A percentile compares a stretch with the other conserved stretches of the same genome.
Evolutionary conservation across 2,113 vertebrate genomes (phyloP).

Genomic region (Barbus barbus): DNA sequence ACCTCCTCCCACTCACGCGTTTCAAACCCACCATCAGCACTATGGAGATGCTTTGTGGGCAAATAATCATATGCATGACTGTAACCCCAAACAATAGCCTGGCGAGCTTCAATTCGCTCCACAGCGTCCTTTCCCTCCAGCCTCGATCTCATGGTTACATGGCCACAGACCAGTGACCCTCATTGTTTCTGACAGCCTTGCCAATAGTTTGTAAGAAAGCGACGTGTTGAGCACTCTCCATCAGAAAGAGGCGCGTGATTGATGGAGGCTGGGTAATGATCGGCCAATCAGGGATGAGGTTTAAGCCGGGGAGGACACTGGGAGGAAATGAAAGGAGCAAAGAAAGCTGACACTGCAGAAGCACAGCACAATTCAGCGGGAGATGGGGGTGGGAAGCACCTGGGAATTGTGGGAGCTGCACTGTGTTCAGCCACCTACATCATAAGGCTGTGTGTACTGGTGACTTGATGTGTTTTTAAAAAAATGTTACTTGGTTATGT

Average conservation of each 20-base stretch:
- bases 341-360: constrained; percentile 55
- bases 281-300: constrained; percentile 40
- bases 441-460: neutral
- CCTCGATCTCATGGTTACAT: constrained; percentile 26
- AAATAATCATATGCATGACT: constrained; percentile 26
- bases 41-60: constrained; percentile 38
- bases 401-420: constrained; percentile 28
- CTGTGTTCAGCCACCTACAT: constrained; percentile 32
- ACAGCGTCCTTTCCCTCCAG: constrained; percentile 4
- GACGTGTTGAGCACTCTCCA: constrained; percentile 9
- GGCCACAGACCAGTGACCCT: constrained; percentile 39
- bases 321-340: constrained; percentile 53
- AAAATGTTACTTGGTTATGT: constrained; percentile 1
- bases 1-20: constrained; percentile 35
- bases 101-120: constrained; percentile 37
- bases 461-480: constrained; percentile 12
- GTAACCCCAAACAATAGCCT: constrained; percentile 42
- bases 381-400: constrained; percentile 18
- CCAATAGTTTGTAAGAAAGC: constrained; percentile 30
- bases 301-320: constrained; percentile 38
- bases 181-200: constrained; percentile 48
- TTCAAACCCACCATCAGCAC: constrained; percentile 30
- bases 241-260: neutral
- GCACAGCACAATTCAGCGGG: constrained; percentile 21
- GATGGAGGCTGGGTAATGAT: constrained; percentile 41